Conservation (phyloP, 2,113 vertebrate genomes). For the Herpetotheres cachinnans region DNA sequence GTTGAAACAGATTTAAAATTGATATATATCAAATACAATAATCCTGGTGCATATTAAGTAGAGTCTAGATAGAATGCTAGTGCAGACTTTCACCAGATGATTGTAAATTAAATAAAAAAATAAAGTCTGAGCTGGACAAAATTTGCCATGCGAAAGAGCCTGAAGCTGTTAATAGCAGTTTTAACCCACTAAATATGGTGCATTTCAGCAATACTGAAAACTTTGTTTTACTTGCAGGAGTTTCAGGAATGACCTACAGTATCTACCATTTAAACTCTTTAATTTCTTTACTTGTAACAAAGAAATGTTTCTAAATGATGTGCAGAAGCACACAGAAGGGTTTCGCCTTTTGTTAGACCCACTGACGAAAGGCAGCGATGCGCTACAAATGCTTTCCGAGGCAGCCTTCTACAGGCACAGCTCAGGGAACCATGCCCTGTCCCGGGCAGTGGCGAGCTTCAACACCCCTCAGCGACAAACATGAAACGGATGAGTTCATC, state of each 20-base stretch:
- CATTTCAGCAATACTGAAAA: not conserved
- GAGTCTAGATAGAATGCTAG: not conserved
- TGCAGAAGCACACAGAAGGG: not conserved
- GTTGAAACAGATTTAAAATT: conserved; percentile 68
- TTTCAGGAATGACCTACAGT: not conserved
- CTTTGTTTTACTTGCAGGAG: not conserved
- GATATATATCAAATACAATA: conserved; percentile 57
- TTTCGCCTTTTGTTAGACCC: not conserved
- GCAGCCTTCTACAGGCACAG: not conserved
- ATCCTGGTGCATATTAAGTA: conserved; percentile 63
- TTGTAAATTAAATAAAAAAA: not conserved
- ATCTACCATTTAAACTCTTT: not conserved
- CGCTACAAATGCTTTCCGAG: not conserved
- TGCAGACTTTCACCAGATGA: not conserved
- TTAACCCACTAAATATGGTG: not conserved
- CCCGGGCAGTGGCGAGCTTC: accelerated
- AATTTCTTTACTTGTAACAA: not conserved
- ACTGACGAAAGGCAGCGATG: accelerated
- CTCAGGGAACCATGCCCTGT: too few species aligned
- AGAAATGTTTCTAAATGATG: not conserved
- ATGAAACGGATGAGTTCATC: accelerated
- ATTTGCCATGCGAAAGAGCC: not conserved
- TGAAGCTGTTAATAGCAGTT: not conserved
- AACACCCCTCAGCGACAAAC: too few species aligned
- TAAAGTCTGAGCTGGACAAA: not conserved